Conservation (phyloP, 2,797 vertebrate species). For the Syngnathus rostellatus region DNA sequence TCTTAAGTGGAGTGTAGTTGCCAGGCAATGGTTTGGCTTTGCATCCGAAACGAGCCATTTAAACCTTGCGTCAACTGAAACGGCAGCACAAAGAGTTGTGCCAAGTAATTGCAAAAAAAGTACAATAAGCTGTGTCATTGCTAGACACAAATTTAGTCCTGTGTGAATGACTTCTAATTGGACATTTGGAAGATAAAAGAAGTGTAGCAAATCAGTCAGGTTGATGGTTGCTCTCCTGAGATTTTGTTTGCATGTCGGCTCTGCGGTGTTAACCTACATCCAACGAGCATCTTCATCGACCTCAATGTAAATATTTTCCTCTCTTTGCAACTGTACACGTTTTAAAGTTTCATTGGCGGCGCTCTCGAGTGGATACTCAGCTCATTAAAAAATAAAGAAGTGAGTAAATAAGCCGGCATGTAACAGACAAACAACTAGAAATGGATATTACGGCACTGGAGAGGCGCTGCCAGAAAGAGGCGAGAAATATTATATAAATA, state of each 20-base stretch:
- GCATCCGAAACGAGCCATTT: neutral
- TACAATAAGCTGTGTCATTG: slow-evolving; percentile 18
- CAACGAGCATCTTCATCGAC: slow-evolving; percentile 80
- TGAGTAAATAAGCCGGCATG: slow-evolving; percentile 62
- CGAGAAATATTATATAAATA: slow-evolving; percentile 26
- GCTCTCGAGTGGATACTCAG: slow-evolving; percentile 59
- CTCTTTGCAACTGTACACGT: slow-evolving; percentile 70
- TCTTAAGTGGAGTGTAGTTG: neutral
- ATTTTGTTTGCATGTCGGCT: slow-evolving; percentile 99
- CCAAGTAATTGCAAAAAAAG: neutral
- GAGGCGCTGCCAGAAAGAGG: slow-evolving; percentile 27
- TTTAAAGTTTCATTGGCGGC: slow-evolving; percentile 72
- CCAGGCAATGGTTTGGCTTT: neutral
- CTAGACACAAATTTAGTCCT: slow-evolving; percentile 50
- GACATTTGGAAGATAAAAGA: slow-evolving; percentile 99
- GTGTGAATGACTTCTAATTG: slow-evolving; percentile 83
- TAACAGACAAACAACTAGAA: slow-evolving; percentile 64
- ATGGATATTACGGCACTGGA: slow-evolving; percentile 26
- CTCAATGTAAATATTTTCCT: slow-evolving; percentile 85
- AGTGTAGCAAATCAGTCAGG: slow-evolving; percentile 99
- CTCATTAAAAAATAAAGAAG: slow-evolving; percentile 71
- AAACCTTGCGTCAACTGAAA: neutral
- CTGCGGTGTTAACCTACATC: slow-evolving; percentile 97
- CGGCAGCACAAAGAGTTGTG: neutral
- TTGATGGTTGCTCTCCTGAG: slow-evolving; percentile 95